These are phyloP conservation scores for Meles meles DNA, from an alignment of 2,113 vertebrate species.

Conservation along the genomic window DNA sequence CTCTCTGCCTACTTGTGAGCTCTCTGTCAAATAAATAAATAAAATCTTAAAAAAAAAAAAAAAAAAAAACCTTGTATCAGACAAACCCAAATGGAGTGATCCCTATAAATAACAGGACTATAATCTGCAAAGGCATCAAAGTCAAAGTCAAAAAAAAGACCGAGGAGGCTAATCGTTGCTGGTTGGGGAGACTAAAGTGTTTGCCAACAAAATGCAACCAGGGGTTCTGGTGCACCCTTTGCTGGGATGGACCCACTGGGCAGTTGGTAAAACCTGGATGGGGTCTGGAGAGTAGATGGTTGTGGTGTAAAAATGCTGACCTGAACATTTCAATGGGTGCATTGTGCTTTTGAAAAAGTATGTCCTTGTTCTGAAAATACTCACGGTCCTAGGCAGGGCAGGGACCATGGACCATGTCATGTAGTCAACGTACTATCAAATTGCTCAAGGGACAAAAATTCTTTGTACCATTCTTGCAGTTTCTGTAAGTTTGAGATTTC, in stretches of 20 bases:
- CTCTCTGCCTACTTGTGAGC: too few species aligned
- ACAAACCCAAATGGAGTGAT: neutral
- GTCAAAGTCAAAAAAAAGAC: neutral
- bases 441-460: neutral
- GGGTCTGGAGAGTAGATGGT: neutral
- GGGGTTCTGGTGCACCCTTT: neutral
- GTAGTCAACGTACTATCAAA: neutral
- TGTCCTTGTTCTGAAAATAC: neutral
- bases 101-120: neutral
- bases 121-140: neutral
- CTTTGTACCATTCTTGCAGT: neutral
- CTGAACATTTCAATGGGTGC: neutral
- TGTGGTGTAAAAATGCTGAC: neutral
- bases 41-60: too few species aligned
- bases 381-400: neutral
- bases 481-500: neutral
- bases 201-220: neutral
- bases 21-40: too few species aligned
- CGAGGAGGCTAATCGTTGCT: neutral
- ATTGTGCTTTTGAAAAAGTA: neutral
- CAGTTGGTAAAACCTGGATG: neutral
- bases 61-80: neutral
- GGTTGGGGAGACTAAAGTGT: neutral
- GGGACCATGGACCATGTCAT: rapidly evolving
- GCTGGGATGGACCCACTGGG: neutral